Evolutionary conservation across 2,888 invertebrate species (phyloP).

Genomic region (Ptychoptera albimana): DNA sequence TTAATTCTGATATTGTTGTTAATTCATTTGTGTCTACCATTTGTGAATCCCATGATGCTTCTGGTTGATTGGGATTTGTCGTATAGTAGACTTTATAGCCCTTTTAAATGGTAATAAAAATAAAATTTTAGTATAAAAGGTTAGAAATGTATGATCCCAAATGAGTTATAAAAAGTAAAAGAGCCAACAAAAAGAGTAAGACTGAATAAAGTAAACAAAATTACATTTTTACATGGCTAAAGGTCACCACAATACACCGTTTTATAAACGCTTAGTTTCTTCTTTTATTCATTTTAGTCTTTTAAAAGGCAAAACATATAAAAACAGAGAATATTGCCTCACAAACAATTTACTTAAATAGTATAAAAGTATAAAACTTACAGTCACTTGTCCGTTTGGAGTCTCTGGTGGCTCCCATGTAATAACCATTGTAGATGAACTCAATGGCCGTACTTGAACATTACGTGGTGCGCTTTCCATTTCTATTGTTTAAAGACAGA

Average conservation of each 20-base stretch:
- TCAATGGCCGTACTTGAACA: slow-evolving; percentile 84
- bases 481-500: slow-evolving; percentile 47
- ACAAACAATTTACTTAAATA: too few relatives aligned
- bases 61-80: slow-evolving; percentile 66
- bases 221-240: too few relatives aligned
- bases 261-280: too few relatives aligned
- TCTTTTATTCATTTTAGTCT: too few relatives aligned
- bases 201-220: too few relatives aligned
- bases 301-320: too few relatives aligned
- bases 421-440: slow-evolving; percentile 91
- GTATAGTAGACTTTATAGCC: slow-evolving; percentile 97
- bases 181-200: too few relatives aligned
- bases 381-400: slow-evolving; percentile 94
- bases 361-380: slow-evolving; percentile 32
- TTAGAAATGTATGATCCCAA: too few relatives aligned
- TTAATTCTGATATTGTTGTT: slow-evolving; percentile 83
- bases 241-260: too few relatives aligned
- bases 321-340: too few relatives aligned
- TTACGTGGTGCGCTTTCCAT: slow-evolving; percentile 91
- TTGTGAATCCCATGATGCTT: slow-evolving; percentile 85
- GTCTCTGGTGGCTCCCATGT: slow-evolving; percentile 97
- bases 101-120: slow-evolving; percentile 34
- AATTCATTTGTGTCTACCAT: slow-evolving; percentile 86
- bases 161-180: too few relatives aligned
- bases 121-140: too few relatives aligned